Conservation (phyloP, 2,888 invertebrate species). For the Rhamnusium bicolor region DNA sequence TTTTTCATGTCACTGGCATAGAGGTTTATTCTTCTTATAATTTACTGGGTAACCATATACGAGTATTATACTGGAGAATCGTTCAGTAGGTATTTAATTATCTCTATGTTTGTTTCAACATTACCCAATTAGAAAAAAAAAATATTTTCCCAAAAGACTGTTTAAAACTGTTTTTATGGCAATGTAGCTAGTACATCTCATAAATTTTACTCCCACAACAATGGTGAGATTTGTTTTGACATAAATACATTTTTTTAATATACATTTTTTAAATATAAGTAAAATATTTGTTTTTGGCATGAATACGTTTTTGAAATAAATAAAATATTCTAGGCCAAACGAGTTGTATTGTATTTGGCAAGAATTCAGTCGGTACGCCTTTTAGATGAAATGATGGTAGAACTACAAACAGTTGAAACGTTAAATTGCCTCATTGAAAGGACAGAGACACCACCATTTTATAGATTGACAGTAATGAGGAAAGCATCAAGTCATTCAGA, state of each 20-base stretch:
- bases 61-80: too few relatives aligned
- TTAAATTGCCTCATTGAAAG: conserved; percentile 96
- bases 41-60: too few relatives aligned
- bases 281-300: conserved; percentile 35
- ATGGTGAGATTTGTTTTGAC: not conserved
- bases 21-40: too few relatives aligned
- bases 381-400: conserved; percentile 97
- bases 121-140: too few relatives aligned
- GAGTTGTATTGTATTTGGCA: conserved; percentile 94
- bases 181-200: too few relatives aligned
- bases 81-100: too few relatives aligned
- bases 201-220: too few relatives aligned
- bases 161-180: too few relatives aligned
- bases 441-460: conserved; percentile 98
- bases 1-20: too few relatives aligned
- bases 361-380: conserved; percentile 93
- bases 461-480: conserved; percentile 92
- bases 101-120: too few relatives aligned
- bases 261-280: not conserved
- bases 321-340: conserved; percentile 83
- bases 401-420: conserved; percentile 97
- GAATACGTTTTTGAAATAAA: too few relatives aligned
- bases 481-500: conserved; percentile 90
- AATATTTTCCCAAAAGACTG: too few relatives aligned
- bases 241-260: not conserved